Evolutionary conservation across 1,140 invertebrate genomes (phyloP).

Genomic region (Drosophila orena): DNA sequence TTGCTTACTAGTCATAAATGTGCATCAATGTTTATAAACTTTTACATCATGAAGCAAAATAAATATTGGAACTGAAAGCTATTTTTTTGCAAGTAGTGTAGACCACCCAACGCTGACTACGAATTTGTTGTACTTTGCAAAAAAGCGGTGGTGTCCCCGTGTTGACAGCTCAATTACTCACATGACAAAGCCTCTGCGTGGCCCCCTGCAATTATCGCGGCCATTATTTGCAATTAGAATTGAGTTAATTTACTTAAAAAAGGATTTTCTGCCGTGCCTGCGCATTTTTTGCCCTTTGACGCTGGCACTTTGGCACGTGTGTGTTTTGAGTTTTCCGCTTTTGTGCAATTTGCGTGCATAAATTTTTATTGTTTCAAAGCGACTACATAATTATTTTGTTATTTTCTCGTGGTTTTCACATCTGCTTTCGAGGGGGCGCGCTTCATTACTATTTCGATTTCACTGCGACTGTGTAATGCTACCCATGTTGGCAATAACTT

Average conservation of each 20-base stretch:
- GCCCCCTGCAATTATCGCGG: constrained; percentile 66
- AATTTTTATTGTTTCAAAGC: constrained; percentile 68
- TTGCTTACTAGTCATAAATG: no score
- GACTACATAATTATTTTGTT: constrained; percentile 61
- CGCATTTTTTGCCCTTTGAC: constrained; percentile 36
- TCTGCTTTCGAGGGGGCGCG: constrained; percentile 31
- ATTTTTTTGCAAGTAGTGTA: background rate
- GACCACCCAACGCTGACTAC: constrained; percentile 16
- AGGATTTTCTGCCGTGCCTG: constrained; percentile 51
- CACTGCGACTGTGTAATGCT: constrained; percentile 78
- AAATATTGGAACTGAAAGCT: background rate
- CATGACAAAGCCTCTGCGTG: constrained; percentile 65
- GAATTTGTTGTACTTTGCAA: background rate
- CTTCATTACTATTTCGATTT: constrained; percentile 73
- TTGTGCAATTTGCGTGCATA: constrained; percentile 67
- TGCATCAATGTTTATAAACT: no score
- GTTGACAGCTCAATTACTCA: constrained; percentile 75
- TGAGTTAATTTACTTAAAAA: constrained; percentile 68
- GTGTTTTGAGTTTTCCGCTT: constrained; percentile 28
- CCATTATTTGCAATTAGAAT: constrained; percentile 81
- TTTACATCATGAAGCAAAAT: no score
- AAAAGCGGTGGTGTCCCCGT: constrained; percentile 26
- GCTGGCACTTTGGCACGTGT: constrained; percentile 57
- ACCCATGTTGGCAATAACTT: constrained; percentile 78
- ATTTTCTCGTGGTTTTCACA: constrained; percentile 32